Base-by-base conservation (phyloP, 1,140 invertebrate genomes). In the Cherax destructor region DNA sequence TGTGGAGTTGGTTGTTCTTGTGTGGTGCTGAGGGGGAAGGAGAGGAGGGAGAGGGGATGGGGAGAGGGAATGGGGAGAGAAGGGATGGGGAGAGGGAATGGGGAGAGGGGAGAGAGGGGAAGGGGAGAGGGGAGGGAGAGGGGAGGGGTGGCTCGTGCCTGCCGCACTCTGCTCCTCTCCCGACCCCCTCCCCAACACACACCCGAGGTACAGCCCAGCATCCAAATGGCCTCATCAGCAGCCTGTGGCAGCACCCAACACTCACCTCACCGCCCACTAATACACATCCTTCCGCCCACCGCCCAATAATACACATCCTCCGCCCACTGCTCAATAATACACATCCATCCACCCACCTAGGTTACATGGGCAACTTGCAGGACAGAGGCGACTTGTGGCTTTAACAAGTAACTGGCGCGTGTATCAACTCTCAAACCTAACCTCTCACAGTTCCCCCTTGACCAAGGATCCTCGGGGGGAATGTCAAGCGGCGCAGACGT, bases 181-280 rank as follows among this genome's bases (percentile, higher is more conserved):
- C 4, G 41, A 49, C 47, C 24, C 83, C 69, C n/a, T 1, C 83
- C 50, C 83, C 83, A 50, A 41, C 69, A 76, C 83, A 74, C 83
- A 86, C 83, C 83, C 65, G 47, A 49, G 83, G 83, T 76, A 69
- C 83, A 47, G 30, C 83, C 83, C 83, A 86, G 83, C 83, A 86
- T 86, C 83, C 65, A 86, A 86, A 86, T 86, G 83, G 83, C 83
- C 83, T 86, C 69, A 86, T 86, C 83, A 76, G 16, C 49, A 4
- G 83, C 69, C 69, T 76, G 5, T 11, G 69, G 83, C 69, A 50
- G 24, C 50, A 7, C 5, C 69, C 83, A 76, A 50, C 65, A 49
- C 83, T 74, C 7, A 24, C 72, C 77, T 52, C 21, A 50, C 72
- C 83, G 18, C 69, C 24, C 83, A 69, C 49, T 10, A 56, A 56